phyloP scores from a whole-genome alignment of 2,797 vertebrate species.

The Rhynchotus rufescens region DNA sequence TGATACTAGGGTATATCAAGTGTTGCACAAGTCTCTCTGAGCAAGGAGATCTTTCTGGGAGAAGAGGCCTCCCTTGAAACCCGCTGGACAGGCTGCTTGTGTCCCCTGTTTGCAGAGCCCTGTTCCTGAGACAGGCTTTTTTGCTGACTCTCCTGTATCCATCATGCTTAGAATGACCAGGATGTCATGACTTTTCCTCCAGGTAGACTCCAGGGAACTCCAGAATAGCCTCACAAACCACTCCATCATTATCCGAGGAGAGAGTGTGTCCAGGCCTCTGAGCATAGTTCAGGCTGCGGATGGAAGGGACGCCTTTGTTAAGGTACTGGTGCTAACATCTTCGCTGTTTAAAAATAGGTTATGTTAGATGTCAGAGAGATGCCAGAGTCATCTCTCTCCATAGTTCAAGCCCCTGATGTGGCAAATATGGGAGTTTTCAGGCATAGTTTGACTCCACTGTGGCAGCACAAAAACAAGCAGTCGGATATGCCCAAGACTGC shows the following conservation, averaged over 20 bases:
- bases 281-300: constrained; percentile 87
- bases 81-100: not conserved
- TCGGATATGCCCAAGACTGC: not conserved
- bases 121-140: not conserved
- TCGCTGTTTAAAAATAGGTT: not conserved
- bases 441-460: not conserved
- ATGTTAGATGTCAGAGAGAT: not conserved
- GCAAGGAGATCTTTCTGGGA: not conserved
- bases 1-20: not conserved
- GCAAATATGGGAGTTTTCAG: not conserved
- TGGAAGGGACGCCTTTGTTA: constrained; percentile 92
- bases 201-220: constrained; percentile 88
- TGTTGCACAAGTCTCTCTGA: not conserved
- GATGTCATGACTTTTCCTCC: not conserved
- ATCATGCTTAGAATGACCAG: not conserved
- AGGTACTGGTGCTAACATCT: constrained; percentile 79
- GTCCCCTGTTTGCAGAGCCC: not conserved
- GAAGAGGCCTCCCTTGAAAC: not conserved
- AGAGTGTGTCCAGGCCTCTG: constrained; percentile 88
- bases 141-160: not conserved
- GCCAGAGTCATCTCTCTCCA: not conserved
- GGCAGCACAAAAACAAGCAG: not conserved
- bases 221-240: constrained; percentile 86
- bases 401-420: not conserved
- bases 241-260: constrained; percentile 88